Evolutionary conservation across 2,797 vertebrate species (phyloP), one percentile per base, ranked within the genome.

Genomic region (Diplodus sargus): DNA sequence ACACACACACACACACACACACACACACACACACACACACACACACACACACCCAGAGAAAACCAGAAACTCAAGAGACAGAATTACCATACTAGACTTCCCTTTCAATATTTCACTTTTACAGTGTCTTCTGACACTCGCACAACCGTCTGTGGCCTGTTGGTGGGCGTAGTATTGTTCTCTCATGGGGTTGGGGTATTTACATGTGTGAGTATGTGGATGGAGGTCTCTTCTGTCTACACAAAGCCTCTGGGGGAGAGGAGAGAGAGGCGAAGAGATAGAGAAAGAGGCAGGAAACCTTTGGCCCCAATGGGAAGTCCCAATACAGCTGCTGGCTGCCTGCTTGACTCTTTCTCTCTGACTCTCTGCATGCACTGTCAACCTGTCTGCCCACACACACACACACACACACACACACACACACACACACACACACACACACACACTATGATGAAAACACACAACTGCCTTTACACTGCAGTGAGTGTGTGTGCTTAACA

Each of bases 21-120:
- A 49, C 16, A 53, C 65, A 61, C 18, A 17, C 52, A 69, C 61
- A 69, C 43, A 42, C 69, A 53, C 15, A 67, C 30, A 61, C 45
- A 53, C 56, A 60, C 48, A 57, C 67, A 60, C 20, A 70, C 1
- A 56, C 56, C 74, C 52, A 43, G 18, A 77, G 56, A 43, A 45
- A 73, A 79, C 80, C 47, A 88, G 68, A 74, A 78, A 83, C 85
- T 80, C 86, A 60, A 71, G 78, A 88, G 83, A 85, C 68, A 76
- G 59, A 72, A 92, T 91, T 89, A 85, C 85, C 86, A 90, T 89
- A 76, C 80, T 43, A 66, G 68, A 85, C 79, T 77, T 89, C 85
- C 53, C 43, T 84, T 85, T 79, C 57, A 83, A 89, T 90, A 77
- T 90, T 87, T 90, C 81, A 85, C 85, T 81, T 81, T 84, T 77